Conservation (phyloP, 2,888 invertebrate genomes). For the Lithophane socia region DNA sequence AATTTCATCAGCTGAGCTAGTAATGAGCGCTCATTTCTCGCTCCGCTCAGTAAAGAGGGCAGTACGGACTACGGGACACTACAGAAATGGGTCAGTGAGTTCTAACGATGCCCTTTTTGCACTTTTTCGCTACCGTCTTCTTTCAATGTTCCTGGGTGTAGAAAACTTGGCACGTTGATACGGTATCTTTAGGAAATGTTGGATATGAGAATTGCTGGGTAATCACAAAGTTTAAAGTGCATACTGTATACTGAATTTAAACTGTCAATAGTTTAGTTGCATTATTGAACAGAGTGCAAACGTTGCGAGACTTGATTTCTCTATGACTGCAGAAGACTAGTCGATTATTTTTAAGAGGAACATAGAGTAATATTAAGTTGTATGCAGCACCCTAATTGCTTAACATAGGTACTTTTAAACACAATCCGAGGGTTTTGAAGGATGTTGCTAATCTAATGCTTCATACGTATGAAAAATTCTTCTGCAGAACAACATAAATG, state of each 20-base stretch:
- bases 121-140: constrained; percentile 70
- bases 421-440: too few species aligned
- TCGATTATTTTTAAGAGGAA: background rate
- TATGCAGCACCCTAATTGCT: too few species aligned
- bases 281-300: background rate
- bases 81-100: constrained; percentile 79
- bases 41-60: constrained; percentile 55
- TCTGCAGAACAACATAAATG: too few species aligned
- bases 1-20: constrained; percentile 31
- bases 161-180: constrained; percentile 64
- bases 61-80: constrained; percentile 53
- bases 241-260: background rate
- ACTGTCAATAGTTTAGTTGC: background rate
- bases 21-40: constrained; percentile 34
- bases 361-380: background rate
- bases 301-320: background rate
- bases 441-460: too few species aligned
- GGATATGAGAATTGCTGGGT: constrained; percentile 19
- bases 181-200: constrained; percentile 52
- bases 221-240: constrained; percentile 17
- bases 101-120: constrained; percentile 80
- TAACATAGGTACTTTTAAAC: too few species aligned
- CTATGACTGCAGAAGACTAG: background rate
- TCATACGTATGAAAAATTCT: too few species aligned
- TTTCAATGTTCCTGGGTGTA: constrained; percentile 52